Conservation (phyloP, 2,113 vertebrate genomes). For the Callopanchax toddi region DNA sequence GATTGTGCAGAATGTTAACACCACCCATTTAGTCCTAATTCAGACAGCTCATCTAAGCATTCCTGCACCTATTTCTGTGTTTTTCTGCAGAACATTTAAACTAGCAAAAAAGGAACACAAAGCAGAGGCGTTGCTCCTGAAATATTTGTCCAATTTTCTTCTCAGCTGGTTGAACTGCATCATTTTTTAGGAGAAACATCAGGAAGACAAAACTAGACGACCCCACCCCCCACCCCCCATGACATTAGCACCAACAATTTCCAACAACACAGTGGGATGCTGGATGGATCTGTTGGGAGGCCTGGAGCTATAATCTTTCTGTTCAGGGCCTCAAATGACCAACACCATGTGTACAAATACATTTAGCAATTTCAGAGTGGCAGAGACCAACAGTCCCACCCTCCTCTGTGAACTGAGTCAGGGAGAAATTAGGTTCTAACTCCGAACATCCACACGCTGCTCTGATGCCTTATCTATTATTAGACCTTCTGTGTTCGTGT, state of each 20-base stretch:
- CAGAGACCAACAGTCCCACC: neutral
- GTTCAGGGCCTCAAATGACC: neutral
- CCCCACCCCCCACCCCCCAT: neutral
- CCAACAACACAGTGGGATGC: neutral
- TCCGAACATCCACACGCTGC: no score
- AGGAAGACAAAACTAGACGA: neutral
- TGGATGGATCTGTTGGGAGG: neutral
- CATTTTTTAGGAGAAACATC: neutral
- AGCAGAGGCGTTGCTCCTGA: fast-evolving
- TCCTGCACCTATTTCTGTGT: slow-evolving; percentile 29
- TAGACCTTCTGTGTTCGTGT: neutral
- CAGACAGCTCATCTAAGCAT: slow-evolving; percentile 48
- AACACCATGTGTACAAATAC: neutral
- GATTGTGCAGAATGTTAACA: slow-evolving; percentile 34
- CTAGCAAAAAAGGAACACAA: neutral
- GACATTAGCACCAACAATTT: neutral
- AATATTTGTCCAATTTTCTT: neutral
- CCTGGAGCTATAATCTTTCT: neutral
- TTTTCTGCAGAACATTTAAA: neutral
- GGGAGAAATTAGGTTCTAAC: neutral
- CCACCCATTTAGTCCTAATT: slow-evolving; percentile 27
- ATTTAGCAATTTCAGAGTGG: neutral
- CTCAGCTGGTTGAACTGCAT: neutral
- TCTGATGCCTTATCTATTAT: neutral
- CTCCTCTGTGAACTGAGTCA: neutral